A percentile compares a stretch with the other conserved stretches of the same genome.
These are phyloP conservation scores for Gymnothorax javanicus DNA, from an alignment of 2,797 vertebrate species.

Conservation along the genomic window DNA sequence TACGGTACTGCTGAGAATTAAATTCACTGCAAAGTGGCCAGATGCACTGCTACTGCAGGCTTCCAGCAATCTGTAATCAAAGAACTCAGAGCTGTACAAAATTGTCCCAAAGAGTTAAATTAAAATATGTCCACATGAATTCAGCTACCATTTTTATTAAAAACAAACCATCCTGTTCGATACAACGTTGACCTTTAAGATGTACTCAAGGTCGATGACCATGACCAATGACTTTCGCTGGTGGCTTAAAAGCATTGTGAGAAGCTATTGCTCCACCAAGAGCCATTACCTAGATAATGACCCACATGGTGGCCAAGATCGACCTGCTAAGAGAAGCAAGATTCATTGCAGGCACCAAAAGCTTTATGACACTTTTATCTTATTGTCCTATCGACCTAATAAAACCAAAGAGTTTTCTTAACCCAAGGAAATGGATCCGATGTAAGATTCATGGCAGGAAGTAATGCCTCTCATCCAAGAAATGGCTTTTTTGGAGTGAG, in stretches of 20 bases:
- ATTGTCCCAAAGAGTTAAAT: not conserved
- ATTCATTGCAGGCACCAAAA: not conserved
- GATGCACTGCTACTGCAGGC: no score
- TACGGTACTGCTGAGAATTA: no score
- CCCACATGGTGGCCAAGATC: not conserved
- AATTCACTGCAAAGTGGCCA: no score
- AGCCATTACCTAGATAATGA: not conserved
- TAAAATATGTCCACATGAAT: not conserved
- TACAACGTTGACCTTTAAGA: not conserved
- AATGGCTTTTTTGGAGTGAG: constrained; percentile 8
- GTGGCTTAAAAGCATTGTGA: not conserved
- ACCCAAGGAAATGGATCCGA: not conserved
- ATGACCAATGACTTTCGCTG: not conserved
- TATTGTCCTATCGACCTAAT: not conserved
- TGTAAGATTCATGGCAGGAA: not conserved
- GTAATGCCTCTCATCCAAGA: not conserved
- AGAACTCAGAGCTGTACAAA: not conserved
- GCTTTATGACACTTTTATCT: not conserved
- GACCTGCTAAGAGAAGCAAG: not conserved
- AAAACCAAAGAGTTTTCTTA: not conserved
- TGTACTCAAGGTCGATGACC: not conserved
- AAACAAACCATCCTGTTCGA: not conserved
- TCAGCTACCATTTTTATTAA: not conserved
- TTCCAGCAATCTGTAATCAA: no score
- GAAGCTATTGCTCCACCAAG: not conserved